Base-by-base conservation (phyloP, 2,797 vertebrate genomes). In the Protonibea diacanthus region DNA sequence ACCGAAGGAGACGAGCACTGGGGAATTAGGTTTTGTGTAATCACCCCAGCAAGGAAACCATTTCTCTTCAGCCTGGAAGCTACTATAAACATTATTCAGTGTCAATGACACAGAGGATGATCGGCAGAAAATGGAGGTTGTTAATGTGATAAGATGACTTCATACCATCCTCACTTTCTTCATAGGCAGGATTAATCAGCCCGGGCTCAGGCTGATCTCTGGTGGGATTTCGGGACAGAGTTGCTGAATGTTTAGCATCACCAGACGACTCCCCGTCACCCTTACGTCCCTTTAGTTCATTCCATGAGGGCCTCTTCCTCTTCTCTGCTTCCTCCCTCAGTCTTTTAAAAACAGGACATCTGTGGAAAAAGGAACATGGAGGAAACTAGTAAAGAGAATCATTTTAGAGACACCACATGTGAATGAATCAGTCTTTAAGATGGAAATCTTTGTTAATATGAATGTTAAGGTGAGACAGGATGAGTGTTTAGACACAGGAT, bases 161-260 rank as follows among this genome's bases (percentile, higher is more conserved):
- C 94, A 85, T 94, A 98, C 97, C 97, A 58, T 97, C 97, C 80
- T 98, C 97, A 58, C 93, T 92, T 91, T 97, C 97, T 86, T 98
- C 97, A 83, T 96, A 98, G 55, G 97, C 97, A 69, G 96, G 97
- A 84, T 98, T 98, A 60, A 97, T 95, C 74, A 97, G 86, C 1
- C 97, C 97, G 2, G 97, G 96, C 73, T 98, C 97, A 0, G 95
- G 92, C 61, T 91, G 94, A 53, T 95, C 95, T 86, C 94, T 14
- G 11, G 91, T 84, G 42, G 95, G 90, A 38, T 92, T 94, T 78
- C 96, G 95, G 69, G 94, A 86, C 1, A 75, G 59, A 0, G 95
- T 85, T 48, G 88, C 89, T 4, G 88, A 84, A 0, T 63, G 87
- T 86, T 92, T 96, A 8, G 85, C 75, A 42, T 97, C 96, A 64